These are phyloP conservation scores for Conomelus anceps DNA, from an alignment of 2,888 invertebrate genomes.

Conservation along the genomic window DNA sequence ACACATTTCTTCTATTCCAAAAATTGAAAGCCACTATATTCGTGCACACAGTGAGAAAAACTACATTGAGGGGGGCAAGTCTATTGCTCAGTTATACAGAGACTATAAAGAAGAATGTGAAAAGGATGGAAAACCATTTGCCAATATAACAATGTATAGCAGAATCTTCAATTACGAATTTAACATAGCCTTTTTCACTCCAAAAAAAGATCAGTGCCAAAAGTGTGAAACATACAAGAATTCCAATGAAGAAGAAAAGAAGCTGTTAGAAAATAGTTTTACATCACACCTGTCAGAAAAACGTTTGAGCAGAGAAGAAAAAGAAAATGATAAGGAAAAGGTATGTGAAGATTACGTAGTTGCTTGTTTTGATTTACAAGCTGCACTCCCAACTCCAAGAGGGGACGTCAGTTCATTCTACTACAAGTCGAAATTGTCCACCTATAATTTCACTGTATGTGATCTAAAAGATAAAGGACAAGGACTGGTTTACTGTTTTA, in stretches of 20 bases:
- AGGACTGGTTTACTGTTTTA: neutral
- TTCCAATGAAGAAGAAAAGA: neutral
- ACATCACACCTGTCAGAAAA: neutral
- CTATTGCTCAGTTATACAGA: neutral
- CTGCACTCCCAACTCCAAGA: neutral
- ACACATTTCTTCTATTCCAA: slow-evolving; percentile 35
- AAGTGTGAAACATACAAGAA: neutral
- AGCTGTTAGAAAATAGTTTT: neutral
- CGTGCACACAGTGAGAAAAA: slow-evolving; percentile 22
- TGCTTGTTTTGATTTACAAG: slow-evolving; percentile 23
- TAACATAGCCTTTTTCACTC: slow-evolving; percentile 24
- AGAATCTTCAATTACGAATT: slow-evolving; percentile 24
- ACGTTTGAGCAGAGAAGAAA: neutral
- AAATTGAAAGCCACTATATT: slow-evolving; percentile 30
- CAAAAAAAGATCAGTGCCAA: slow-evolving; percentile 19
- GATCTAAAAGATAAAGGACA: neutral
- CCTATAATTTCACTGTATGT: neutral
- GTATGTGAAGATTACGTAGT: neutral
- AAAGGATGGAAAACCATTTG: slow-evolving; percentile 23
- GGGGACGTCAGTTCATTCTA: neutral
- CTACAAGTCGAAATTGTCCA: neutral
- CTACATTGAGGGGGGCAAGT: slow-evolving; percentile 30
- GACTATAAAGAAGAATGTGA: neutral
- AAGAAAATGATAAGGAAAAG: neutral
- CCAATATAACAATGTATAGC: slow-evolving; percentile 13